phyloP scores from a whole-genome alignment of 2,797 vertebrate species.

The Sebastes kiyomatsui region DNA sequence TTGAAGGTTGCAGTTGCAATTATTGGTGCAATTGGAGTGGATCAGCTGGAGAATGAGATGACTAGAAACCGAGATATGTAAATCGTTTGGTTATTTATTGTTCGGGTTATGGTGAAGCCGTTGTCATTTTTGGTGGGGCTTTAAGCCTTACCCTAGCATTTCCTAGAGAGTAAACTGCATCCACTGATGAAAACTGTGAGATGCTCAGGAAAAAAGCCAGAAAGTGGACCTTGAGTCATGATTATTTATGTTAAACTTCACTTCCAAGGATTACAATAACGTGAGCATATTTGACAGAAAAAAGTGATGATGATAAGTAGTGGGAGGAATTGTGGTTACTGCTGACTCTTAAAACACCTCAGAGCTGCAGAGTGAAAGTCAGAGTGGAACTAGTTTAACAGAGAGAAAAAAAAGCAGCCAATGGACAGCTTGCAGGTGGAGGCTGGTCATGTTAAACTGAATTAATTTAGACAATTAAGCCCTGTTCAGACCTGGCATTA shows the following conservation, averaged over 20 bases:
- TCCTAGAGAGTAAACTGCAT: neutral
- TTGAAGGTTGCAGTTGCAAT: neutral
- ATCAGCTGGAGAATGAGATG: neutral
- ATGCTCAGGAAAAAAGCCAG: neutral
- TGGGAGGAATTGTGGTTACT: too few species aligned
- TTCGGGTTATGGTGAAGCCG: neutral
- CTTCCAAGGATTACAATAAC: neutral
- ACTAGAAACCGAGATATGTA: neutral
- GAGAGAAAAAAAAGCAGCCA: neutral
- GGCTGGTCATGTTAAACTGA: neutral
- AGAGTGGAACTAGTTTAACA: neutral
- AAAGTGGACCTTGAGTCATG: neutral
- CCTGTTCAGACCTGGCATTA: neutral
- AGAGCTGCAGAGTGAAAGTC: neutral
- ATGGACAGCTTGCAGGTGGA: neutral
- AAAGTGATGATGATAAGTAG: too few species aligned
- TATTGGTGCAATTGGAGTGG: neutral
- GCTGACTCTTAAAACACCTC: too few species aligned
- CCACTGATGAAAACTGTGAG: neutral
- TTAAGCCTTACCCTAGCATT: neutral
- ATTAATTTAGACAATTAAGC: neutral
- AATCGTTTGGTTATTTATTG: neutral
- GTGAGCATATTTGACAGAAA: neutral
- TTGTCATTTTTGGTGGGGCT: neutral
- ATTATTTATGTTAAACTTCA: neutral